Evolutionary conservation across 2,113 vertebrate species (phyloP).

Genomic region (Etheostoma cragini): DNA sequence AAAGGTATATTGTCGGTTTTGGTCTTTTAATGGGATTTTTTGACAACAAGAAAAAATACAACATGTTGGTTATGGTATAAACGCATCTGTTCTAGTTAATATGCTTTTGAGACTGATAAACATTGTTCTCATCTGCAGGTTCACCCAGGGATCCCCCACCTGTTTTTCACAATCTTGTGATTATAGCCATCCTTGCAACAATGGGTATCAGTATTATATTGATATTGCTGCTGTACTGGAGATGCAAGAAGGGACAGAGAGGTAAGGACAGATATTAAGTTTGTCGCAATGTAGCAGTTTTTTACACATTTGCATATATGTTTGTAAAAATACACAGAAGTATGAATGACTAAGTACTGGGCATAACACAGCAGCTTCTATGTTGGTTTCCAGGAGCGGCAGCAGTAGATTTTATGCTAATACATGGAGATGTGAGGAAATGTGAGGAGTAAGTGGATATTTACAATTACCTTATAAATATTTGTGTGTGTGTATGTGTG

Average conservation of each 20-base stretch:
- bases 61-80: background rate
- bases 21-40: background rate
- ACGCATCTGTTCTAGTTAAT: background rate
- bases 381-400: constrained; percentile 20
- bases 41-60: background rate
- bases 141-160: rapidly evolving
- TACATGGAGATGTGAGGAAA: background rate
- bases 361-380: background rate
- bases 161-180: rapidly evolving
- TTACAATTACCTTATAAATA: background rate
- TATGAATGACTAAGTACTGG: background rate
- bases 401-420: rapidly evolving
- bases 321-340: background rate
- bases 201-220: rapidly evolving
- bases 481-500: too few species aligned
- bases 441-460: constrained; percentile 3
- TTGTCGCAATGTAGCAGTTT: background rate
- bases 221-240: rapidly evolving
- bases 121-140: constrained; percentile 48
- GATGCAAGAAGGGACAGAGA: background rate
- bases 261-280: constrained; percentile 24
- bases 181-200: rapidly evolving
- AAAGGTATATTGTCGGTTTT: too few species aligned
- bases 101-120: background rate
- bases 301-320: background rate